These are phyloP conservation scores for Zelleria hepariella DNA, from an alignment of 2,888 invertebrate genomes.

Conservation along the genomic window DNA sequence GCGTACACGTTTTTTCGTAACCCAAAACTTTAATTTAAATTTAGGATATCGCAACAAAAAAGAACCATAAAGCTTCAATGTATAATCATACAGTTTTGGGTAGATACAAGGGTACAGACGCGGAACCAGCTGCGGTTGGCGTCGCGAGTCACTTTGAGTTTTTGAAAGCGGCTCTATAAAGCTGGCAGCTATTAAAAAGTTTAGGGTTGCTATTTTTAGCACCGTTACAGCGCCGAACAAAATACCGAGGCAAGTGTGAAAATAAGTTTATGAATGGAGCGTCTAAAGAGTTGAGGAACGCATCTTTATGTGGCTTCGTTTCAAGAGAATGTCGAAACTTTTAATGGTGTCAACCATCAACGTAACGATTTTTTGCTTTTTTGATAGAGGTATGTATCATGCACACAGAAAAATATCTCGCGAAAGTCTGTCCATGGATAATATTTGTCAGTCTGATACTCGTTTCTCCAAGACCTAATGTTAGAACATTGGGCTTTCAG, in stretches of 20 bases:
- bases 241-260: slow-evolving; percentile 52
- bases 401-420: too few relatives aligned
- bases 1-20: too few relatives aligned
- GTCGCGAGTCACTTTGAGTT: background rate
- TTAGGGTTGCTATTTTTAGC: slow-evolving; percentile 62
- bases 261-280: slow-evolving; percentile 9
- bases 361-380: background rate
- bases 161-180: slow-evolving; percentile 17
- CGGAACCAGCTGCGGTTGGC: background rate
- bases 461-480: too few relatives aligned
- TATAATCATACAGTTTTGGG: background rate
- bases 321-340: background rate
- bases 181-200: slow-evolving; percentile 58
- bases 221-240: slow-evolving; percentile 28
- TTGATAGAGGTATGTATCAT: background rate
- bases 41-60: too few relatives aligned
- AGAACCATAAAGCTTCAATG: too few relatives aligned
- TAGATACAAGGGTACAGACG: background rate
- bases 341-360: background rate
- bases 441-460: too few relatives aligned
- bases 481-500: too few relatives aligned
- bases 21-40: too few relatives aligned
- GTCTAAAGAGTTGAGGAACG: background rate
- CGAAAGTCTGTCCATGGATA: too few relatives aligned
- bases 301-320: background rate